phyloP scores from a whole-genome alignment of 2,888 invertebrate genomes.

The Harpalus rufipes region DNA sequence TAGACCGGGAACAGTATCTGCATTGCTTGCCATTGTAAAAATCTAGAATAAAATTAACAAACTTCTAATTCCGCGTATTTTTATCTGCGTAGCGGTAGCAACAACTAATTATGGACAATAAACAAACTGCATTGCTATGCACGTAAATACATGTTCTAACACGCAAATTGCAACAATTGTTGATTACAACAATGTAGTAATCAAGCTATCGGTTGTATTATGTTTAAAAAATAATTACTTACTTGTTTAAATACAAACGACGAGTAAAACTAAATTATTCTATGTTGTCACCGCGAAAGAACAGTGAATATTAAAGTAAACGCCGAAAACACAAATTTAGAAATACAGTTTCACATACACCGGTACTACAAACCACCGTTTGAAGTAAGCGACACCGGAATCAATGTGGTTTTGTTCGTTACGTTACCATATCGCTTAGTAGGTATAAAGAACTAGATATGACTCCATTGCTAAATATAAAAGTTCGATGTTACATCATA shows the following conservation, averaged over 20 bases:
- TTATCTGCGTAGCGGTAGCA: constrained; percentile 58
- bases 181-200: constrained; percentile 1
- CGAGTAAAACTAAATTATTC: background rate
- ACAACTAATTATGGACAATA: constrained; percentile 40
- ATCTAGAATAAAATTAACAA: constrained; percentile 49
- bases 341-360: constrained; percentile 59
- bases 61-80: constrained; percentile 15
- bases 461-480: constrained; percentile 67
- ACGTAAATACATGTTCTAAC: constrained; percentile 11
- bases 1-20: constrained; percentile 85
- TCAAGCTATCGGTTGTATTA: constrained; percentile 5
- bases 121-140: constrained; percentile 25
- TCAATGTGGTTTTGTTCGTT: background rate
- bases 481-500: constrained; percentile 66
- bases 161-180: constrained; percentile 32
- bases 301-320: constrained; percentile 64
- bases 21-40: constrained; percentile 61
- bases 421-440: constrained; percentile 43
- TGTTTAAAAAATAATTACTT: constrained; percentile 24
- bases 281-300: constrained; percentile 58
- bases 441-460: constrained; percentile 59
- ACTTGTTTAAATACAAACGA: constrained; percentile 35
- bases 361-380: constrained; percentile 57
- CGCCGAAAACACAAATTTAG: constrained; percentile 66
- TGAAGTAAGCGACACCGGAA: constrained; percentile 42